These are phyloP conservation scores for Pocillopora verrucosa DNA, from an alignment of 64 coral and sea anemone species.

Conservation along the genomic window DNA sequence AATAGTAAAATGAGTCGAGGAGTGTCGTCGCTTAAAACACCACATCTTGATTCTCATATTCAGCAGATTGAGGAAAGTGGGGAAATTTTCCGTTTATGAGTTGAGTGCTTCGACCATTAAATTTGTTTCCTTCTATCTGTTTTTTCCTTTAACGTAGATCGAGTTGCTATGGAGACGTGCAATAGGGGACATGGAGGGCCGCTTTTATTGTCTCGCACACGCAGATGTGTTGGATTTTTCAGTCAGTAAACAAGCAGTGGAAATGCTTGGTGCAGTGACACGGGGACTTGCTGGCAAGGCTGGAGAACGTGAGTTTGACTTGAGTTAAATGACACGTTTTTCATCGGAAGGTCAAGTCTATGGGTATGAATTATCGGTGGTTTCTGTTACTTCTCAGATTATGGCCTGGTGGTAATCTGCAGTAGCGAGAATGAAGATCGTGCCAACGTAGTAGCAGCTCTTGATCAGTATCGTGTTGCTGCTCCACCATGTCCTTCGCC, in stretches of 20 bases:
- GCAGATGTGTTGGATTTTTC: constrained; percentile 83
- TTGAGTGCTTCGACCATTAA: no score
- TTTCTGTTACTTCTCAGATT: constrained; percentile 53
- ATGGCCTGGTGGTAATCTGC: constrained; percentile 78
- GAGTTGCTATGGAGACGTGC: constrained; percentile 89
- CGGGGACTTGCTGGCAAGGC: constrained; percentile 50
- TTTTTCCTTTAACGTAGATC: constrained; percentile 42
- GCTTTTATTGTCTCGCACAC: constrained; percentile 81
- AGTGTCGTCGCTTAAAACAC: no score
- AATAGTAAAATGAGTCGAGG: no score
- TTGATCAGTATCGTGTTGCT: constrained; percentile 73
- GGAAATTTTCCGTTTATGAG: not conserved
- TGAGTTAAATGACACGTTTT: not conserved
- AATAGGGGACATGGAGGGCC: constrained; percentile 53
- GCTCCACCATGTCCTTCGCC: constrained; percentile 51
- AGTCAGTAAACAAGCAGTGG: constrained; percentile 79
- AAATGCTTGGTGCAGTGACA: constrained; percentile 46
- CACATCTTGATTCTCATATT: no score
- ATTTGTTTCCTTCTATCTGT: not conserved
- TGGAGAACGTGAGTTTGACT: not conserved
- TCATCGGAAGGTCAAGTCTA: no score
- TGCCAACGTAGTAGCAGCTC: constrained; percentile 77
- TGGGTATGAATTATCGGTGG: no score
- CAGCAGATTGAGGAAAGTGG: not conserved
- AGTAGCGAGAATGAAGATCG: constrained; percentile 86